phyloP scores from a whole-genome alignment of 2,888 invertebrate genomes.

The Drosophila sordidula region DNA sequence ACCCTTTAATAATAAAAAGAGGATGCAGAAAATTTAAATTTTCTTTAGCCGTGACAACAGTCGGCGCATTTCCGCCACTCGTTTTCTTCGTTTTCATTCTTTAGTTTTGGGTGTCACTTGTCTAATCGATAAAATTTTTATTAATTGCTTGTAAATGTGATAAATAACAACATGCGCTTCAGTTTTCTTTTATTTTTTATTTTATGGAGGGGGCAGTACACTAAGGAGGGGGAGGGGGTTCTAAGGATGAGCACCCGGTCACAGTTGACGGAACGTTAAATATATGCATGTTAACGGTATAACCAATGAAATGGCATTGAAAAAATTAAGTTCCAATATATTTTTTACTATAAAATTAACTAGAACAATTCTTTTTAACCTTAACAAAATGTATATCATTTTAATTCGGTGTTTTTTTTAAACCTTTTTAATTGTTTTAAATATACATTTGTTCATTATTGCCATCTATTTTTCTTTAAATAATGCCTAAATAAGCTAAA shows the following conservation, averaged over 20 bases:
- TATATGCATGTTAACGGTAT: neutral
- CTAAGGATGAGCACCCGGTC: constrained; percentile 15
- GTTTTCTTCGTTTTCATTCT: constrained; percentile 11
- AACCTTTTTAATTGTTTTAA: no score
- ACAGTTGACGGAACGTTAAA: constrained; percentile 60
- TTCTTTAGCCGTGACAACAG: constrained; percentile 29
- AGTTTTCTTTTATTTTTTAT: neutral
- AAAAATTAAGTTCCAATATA: neutral
- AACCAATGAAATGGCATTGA: neutral
- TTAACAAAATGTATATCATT: no score
- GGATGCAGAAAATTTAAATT: constrained; percentile 37
- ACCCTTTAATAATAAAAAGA: constrained; percentile 23
- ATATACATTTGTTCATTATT: no score
- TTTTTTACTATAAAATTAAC: neutral
- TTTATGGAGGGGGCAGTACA: neutral
- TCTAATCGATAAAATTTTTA: constrained; percentile 68
- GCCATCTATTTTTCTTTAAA: no score
- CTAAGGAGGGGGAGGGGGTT: neutral
- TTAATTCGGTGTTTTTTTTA: no score
- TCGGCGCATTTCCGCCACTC: constrained; percentile 46
- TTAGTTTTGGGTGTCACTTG: constrained; percentile 54
- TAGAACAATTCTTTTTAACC: no score
- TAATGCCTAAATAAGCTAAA: no score
- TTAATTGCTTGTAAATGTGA: constrained; percentile 71
- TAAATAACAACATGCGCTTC: constrained; percentile 45